Percentiles rank a stretch among this genome's conserved stretches.
phyloP scores from a whole-genome alignment of 1,140 invertebrate genomes.

The Neodiprion lecontei region DNA sequence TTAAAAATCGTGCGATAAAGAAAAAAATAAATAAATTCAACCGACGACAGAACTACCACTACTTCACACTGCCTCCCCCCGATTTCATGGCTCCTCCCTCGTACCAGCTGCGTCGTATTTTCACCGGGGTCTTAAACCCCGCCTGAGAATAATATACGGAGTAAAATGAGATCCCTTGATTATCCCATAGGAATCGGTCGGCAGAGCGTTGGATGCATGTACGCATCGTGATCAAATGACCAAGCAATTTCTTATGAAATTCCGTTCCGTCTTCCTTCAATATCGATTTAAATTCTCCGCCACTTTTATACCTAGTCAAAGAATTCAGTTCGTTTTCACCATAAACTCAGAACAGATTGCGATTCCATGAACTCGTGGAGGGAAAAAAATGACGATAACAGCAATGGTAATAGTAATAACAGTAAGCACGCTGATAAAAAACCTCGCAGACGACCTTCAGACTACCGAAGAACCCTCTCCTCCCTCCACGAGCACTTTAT shows the following conservation, averaged over 20 bases:
- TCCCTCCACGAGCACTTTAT: neutral
- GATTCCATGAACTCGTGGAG: neutral
- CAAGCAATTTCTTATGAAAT: neutral
- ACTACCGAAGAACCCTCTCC: neutral
- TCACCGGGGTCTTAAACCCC: too few species aligned
- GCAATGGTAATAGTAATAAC: neutral
- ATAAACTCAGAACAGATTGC: neutral
- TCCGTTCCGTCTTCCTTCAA: neutral
- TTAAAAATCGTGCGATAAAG: neutral
- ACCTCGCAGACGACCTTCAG: neutral
- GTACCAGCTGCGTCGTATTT: too few species aligned
- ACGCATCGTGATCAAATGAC: neutral
- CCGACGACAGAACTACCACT: neutral
- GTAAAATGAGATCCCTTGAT: too few species aligned
- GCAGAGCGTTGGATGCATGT: too few species aligned
- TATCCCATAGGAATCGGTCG: too few species aligned
- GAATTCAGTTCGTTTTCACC: neutral
- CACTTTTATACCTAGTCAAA: neutral
- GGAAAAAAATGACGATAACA: neutral
- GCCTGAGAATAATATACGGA: too few species aligned
- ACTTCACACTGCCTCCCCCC: too few species aligned
- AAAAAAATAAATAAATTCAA: neutral
- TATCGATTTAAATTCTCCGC: neutral
- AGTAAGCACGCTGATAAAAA: neutral
- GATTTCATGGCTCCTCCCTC: too few species aligned